A percentile compares a stretch with the other conserved stretches of the same genome.
These are phyloP conservation scores for Panulirus ornatus DNA, from an alignment of 1,140 invertebrate genomes.

Conservation along the genomic window DNA sequence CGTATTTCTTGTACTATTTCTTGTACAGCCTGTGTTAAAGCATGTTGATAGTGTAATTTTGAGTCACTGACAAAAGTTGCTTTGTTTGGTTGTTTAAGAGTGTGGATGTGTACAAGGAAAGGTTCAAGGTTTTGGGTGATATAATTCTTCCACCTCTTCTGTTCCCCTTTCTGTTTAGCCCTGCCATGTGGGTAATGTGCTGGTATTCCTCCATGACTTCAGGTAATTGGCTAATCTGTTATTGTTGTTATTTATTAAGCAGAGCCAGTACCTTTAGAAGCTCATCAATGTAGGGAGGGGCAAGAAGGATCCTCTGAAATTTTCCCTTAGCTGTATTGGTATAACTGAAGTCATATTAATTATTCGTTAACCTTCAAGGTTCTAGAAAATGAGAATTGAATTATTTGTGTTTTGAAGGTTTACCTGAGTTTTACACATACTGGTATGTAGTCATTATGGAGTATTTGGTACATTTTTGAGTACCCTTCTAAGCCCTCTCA, in stretches of 20 bases:
- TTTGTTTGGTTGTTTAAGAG: neutral
- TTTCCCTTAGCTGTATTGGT: too few relatives aligned
- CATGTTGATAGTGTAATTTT: neutral
- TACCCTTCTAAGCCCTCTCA: neutral
- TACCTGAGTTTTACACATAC: too few relatives aligned
- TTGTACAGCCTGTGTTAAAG: neutral
- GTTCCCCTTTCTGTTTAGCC: constrained; percentile 13
- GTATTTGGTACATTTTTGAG: too few relatives aligned
- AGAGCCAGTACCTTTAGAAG: constrained; percentile 64
- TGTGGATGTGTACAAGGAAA: constrained; percentile 8
- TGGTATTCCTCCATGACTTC: constrained; percentile 56
- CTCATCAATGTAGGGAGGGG: constrained; percentile 47
- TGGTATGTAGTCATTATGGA: too few relatives aligned
- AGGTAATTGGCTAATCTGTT: constrained; percentile 52
- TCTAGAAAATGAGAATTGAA: too few relatives aligned
- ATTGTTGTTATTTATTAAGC: constrained; percentile 64
- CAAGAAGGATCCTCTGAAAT: constrained; percentile 9
- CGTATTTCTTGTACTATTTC: neutral
- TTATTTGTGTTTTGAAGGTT: too few relatives aligned
- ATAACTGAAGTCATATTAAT: neutral
- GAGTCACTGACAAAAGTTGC: neutral
- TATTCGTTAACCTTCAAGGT: neutral
- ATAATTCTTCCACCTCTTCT: constrained; percentile 1
- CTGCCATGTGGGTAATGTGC: constrained; percentile 51
- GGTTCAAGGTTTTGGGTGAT: constrained; percentile 33